Evolutionary conservation across 2,113 vertebrate species (phyloP).

Genomic region (Brachypteracias leptosomus): DNA sequence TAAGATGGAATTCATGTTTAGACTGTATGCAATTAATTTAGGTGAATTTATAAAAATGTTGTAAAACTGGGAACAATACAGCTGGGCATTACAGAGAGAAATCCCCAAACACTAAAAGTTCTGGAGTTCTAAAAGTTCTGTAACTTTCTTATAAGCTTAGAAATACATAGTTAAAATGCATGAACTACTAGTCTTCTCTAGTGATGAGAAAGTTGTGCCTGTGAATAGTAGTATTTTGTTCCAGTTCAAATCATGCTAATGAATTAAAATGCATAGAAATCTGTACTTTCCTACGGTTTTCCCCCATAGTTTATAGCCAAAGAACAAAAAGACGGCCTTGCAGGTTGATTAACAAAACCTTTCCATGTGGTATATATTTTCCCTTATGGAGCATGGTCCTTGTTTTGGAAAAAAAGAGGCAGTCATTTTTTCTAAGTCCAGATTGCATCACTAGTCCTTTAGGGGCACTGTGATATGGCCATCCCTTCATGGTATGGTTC

Average conservation of each 20-base stretch:
- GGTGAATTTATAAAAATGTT: not conserved
- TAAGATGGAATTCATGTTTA: not conserved
- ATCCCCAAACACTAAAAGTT: not conserved
- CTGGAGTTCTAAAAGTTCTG: not conserved
- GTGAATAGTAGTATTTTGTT: not conserved
- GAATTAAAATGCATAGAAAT: not conserved
- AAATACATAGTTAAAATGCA: not conserved
- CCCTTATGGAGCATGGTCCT: not conserved
- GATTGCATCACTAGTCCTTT: not conserved
- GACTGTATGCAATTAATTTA: not conserved
- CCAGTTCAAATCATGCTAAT: not conserved
- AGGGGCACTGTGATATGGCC: not conserved
- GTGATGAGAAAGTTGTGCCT: not conserved
- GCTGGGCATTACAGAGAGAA: not conserved
- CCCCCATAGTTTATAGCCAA: not conserved
- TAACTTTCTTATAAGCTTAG: not conserved
- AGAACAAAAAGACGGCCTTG: not conserved
- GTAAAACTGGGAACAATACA: not conserved
- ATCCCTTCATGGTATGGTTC: not conserved
- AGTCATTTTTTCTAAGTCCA: not conserved
- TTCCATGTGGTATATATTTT: not conserved
- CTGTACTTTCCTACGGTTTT: not conserved
- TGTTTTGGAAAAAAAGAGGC: not conserved
- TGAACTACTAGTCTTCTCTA: not conserved
- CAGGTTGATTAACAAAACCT: not conserved